Evolutionary conservation across 2,113 vertebrate species (phyloP).

Genomic region (Phocoena phocoena): DNA sequence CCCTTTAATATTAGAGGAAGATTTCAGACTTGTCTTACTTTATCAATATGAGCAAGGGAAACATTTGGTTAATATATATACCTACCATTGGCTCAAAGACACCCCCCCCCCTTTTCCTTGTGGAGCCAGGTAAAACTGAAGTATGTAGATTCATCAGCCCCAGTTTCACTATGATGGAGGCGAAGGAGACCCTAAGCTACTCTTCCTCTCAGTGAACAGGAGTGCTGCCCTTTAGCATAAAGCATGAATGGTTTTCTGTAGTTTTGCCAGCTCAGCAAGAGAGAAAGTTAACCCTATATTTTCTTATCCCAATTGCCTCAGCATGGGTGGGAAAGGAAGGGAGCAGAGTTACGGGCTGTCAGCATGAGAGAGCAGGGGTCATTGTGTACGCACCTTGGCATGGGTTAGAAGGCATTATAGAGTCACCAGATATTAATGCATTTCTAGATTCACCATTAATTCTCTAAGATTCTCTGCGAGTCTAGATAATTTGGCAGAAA

Average conservation of each 20-base stretch:
- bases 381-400: background rate
- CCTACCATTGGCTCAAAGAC: background rate
- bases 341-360: background rate
- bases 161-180: background rate
- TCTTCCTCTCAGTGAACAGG: background rate
- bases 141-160: conserved; percentile 23
- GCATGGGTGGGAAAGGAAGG: background rate
- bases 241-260: conserved; percentile 66
- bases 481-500: conserved; percentile 1
- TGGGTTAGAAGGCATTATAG: background rate
- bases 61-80: conserved; percentile 25
- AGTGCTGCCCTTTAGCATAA: conserved; percentile 53
- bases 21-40: conserved; percentile 22
- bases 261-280: conserved; percentile 73
- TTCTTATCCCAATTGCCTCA: conserved; percentile 40
- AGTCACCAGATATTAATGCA: conserved; percentile 12
- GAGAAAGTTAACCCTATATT: conserved; percentile 68
- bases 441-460: conserved; percentile 21
- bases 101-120: background rate
- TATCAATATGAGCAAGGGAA: conserved; percentile 33
- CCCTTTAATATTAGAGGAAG: background rate
- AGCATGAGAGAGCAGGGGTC: background rate
- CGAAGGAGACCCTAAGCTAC: background rate
- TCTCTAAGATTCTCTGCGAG: conserved; percentile 50
- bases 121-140: background rate